These are phyloP conservation scores for Cepphus grylle DNA, from an alignment of 2,113 vertebrate species.

Conservation along the genomic window DNA sequence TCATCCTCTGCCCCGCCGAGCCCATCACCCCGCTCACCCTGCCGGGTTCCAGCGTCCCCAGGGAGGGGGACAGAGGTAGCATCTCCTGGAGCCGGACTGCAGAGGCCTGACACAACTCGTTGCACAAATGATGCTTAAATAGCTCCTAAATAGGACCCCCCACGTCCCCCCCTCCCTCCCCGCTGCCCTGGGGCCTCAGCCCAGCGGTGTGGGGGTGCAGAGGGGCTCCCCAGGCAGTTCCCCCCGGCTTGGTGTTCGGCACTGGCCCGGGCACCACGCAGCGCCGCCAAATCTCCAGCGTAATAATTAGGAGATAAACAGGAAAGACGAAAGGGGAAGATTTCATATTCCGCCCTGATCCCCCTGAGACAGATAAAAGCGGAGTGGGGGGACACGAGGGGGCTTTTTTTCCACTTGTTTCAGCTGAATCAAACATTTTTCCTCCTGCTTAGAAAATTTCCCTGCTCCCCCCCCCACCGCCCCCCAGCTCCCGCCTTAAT, in stretches of 20 bases:
- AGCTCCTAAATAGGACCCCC: fast-evolving
- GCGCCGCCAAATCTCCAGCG: slow-evolving; percentile 27
- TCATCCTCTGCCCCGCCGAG: fast-evolving
- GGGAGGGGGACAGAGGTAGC: neutral
- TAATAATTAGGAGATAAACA: slow-evolving; percentile 55
- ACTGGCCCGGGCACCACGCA: neutral
- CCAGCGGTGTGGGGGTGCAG: fast-evolving
- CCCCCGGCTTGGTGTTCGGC: neutral
- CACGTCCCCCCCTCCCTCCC: fast-evolving
- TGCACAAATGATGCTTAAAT: neutral
- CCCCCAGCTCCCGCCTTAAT: neutral
- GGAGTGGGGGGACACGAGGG: neutral
- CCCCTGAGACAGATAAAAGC: slow-evolving; percentile 47
- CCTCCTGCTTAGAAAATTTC: slow-evolving; percentile 43
- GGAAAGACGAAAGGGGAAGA: slow-evolving; percentile 25
- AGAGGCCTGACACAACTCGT: neutral
- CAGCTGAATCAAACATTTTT: slow-evolving; percentile 61
- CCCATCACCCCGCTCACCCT: neutral
- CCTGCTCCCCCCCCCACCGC: neutral
- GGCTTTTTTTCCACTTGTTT: slow-evolving; percentile 49
- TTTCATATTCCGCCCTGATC: neutral
- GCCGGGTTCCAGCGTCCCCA: fast-evolving
- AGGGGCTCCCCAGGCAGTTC: neutral
- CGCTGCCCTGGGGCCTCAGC: neutral
- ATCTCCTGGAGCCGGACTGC: fast-evolving